Conservation (phyloP, 2,113 vertebrate species). For the Gallinago paraguaiae region DNA sequence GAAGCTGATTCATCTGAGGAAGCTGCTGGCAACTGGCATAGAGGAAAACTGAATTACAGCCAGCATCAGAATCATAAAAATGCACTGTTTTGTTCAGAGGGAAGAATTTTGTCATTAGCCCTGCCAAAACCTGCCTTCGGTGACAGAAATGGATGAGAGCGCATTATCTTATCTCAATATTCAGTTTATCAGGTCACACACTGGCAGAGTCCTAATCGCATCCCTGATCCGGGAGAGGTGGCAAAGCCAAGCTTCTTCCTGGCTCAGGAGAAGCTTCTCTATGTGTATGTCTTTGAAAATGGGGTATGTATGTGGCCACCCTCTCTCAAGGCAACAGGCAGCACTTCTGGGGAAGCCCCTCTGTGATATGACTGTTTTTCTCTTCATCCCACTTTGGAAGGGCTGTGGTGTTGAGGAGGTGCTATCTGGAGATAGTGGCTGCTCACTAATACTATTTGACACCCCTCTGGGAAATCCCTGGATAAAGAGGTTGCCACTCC, state of each 20-base stretch:
- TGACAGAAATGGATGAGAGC: constrained; percentile 35
- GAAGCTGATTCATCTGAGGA: constrained; percentile 59
- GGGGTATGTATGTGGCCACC: neutral
- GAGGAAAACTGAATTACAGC: constrained; percentile 50
- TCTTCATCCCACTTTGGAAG: neutral
- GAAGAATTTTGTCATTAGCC: constrained; percentile 33
- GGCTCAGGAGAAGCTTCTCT: neutral
- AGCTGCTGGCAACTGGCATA: constrained; percentile 55
- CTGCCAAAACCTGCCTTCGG: neutral
- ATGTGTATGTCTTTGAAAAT: neutral
- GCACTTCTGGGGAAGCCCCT: neutral
- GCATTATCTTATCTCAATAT: neutral
- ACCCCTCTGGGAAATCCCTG: neutral
- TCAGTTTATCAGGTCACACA: constrained; percentile 44
- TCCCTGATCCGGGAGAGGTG: neutral
- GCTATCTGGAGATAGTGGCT: neutral
- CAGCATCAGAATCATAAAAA: constrained; percentile 44
- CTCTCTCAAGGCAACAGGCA: neutral
- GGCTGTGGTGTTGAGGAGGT: neutral
- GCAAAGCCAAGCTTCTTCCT: neutral
- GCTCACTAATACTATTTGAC: neutral
- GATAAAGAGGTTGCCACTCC: neutral
- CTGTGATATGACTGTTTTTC: rapidly evolving
- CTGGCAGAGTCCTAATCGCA: neutral
- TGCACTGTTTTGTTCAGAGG: constrained; percentile 15